Evolutionary conservation across 2,797 vertebrate genomes (phyloP), one percentile per base, ranked within the genome.

Genomic region (Enteromius fasciolatus): DNA sequence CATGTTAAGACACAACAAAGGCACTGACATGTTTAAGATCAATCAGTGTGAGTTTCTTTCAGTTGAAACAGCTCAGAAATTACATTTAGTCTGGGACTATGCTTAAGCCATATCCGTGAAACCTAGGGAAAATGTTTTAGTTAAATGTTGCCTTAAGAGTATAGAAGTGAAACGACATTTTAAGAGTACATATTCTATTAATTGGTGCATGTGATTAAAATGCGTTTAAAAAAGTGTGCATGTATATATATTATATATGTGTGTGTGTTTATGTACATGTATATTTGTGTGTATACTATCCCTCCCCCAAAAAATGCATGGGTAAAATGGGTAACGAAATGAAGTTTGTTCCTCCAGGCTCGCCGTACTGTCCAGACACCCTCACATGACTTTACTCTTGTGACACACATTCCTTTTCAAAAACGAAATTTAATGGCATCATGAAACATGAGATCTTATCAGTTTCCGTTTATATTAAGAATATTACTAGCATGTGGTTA

Each of bases 341-440:
- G 12, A 5, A 3, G 57, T 91, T 91, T 95, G 93, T 90, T 90
- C 93, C 70, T 73, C 18, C 0, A 0, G 0, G 81, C 84, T 85
- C 11, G 46, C 93, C 91, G 20, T 95, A 90, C 81, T 85, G 91
- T 91, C n/a, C 18, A 75, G 44, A 20, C n/a, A 15, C 61, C 15
- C 80, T 89, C 94, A 95, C 94, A 93, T 95, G 95, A 95, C 93
- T 89, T 25, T 4, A 79, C 88, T 64, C 93, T 90, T 95, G 93
- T 95, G 94, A 95, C 64, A 86, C 25, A 86, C 92, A 94, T 94
- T 94, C 93, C 90, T 92, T 70, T 23, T 67, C 39, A 36, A 83
- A 70, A 23, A 28, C 12, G 5, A 76, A 76, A 61, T 61, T 18
- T 76, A 23, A 57, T 73, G 31, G 33, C 7, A n/a, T 59, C 9